Evolutionary conservation across 1,140 invertebrate species (phyloP).

Genomic region (Cherax quadricarinatus): DNA sequence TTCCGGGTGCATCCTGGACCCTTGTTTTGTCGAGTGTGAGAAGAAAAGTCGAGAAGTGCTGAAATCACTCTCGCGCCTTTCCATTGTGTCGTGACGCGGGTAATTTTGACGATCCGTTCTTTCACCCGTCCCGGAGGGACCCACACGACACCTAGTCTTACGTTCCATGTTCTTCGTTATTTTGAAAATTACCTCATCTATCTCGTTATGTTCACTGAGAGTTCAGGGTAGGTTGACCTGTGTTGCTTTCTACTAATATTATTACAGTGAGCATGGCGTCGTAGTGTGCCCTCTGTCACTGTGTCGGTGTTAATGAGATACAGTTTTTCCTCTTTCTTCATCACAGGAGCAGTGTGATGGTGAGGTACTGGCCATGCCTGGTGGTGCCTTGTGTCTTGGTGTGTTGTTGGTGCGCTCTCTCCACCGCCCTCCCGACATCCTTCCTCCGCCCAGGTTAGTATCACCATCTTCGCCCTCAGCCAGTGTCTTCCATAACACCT

Average conservation of each 20-base stretch:
- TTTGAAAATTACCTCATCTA: too few relatives aligned
- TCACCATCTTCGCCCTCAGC: neutral
- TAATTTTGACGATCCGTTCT: too few relatives aligned
- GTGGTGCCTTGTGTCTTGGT: neutral
- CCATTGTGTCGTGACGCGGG: too few relatives aligned
- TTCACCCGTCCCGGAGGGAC: too few relatives aligned
- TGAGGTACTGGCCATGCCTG: slow-evolving; percentile 31
- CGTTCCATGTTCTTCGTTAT: too few relatives aligned
- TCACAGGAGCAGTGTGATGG: slow-evolving; percentile 44
- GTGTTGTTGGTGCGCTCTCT: slow-evolving; percentile 4
- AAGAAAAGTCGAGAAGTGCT: too few relatives aligned
- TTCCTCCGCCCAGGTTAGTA: slow-evolving; percentile 17
- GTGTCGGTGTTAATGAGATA: neutral
- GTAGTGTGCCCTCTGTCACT: neutral
- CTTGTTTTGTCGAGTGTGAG: too few relatives aligned
- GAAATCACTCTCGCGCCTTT: too few relatives aligned
- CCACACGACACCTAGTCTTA: too few relatives aligned
- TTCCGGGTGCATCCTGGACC: too few relatives aligned
- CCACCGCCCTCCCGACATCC: slow-evolving; percentile 15
- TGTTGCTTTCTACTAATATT: too few relatives aligned
- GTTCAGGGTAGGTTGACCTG: neutral
- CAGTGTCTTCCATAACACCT: too few relatives aligned
- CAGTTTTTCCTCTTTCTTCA: neutral
- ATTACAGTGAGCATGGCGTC: neutral
- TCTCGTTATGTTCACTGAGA: neutral